phyloP scores from a whole-genome alignment of 2,113 vertebrate genomes.

The Trinectes maculatus region DNA sequence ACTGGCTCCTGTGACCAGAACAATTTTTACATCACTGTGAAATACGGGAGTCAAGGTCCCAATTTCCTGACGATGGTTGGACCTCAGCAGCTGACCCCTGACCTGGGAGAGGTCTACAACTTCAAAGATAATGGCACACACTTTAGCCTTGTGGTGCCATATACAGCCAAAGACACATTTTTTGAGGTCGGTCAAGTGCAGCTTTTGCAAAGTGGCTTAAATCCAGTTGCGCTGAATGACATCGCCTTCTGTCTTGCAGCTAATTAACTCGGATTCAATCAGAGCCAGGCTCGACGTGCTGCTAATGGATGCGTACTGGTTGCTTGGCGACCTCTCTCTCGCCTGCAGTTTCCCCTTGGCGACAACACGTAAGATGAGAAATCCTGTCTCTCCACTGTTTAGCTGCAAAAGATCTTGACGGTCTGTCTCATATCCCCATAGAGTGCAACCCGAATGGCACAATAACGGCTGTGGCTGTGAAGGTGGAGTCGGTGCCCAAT shows the following conservation, averaged over 20 bases:
- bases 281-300: slow-evolving; percentile 67
- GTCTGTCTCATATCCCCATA: slow-evolving; percentile 17
- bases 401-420: background rate
- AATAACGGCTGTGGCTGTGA: slow-evolving; percentile 73
- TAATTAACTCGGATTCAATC: slow-evolving; percentile 47
- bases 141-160: slow-evolving; percentile 63
- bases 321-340: slow-evolving; percentile 70
- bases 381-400: background rate
- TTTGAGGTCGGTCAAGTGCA: slow-evolving; percentile 67
- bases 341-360: slow-evolving; percentile 76
- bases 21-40: slow-evolving; percentile 64
- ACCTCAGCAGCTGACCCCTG: slow-evolving; percentile 28
- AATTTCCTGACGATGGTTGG: slow-evolving; percentile 67
- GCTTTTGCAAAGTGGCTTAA: background rate
- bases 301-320: slow-evolving; percentile 58
- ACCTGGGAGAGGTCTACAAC: slow-evolving; percentile 28
- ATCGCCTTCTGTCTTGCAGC: slow-evolving; percentile 22
- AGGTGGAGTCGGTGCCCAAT: slow-evolving; percentile 70
- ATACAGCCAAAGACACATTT: background rate
- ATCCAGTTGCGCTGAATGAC: background rate
- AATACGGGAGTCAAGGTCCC: slow-evolving; percentile 61
- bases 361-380: slow-evolving; percentile 60
- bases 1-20: slow-evolving; percentile 72
- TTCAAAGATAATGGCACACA: slow-evolving; percentile 68
- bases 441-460: slow-evolving; percentile 80